Conservation (phyloP, 1,140 invertebrate genomes). For the Macrobrachium nipponense region DNA sequence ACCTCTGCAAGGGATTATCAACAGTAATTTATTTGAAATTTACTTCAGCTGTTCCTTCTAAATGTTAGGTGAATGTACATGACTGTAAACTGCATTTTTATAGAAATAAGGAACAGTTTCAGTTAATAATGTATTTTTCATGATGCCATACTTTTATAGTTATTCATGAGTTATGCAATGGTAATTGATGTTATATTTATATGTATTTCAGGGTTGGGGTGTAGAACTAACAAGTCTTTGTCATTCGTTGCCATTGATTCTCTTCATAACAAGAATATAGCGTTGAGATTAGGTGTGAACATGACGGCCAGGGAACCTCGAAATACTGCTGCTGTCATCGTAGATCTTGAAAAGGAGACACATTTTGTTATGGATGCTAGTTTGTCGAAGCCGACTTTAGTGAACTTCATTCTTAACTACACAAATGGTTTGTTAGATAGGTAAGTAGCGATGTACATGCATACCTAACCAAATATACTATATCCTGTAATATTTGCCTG, state of each 20-base stretch:
- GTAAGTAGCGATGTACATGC: neutral
- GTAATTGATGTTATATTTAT: no score
- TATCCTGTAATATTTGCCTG: neutral
- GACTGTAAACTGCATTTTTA: no score
- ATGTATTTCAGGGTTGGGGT: conserved; percentile 31
- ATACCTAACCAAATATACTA: neutral
- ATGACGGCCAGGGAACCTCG: conserved; percentile 28
- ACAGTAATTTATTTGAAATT: no score
- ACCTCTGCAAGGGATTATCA: no score
- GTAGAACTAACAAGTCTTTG: conserved; percentile 33
- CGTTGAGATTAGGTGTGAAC: conserved; percentile 35
- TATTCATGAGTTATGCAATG: no score
- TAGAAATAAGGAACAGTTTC: no score
- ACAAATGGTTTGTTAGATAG: conserved; percentile 35
- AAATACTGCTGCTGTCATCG: conserved; percentile 44
- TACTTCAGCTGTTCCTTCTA: no score
- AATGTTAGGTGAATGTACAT: no score
- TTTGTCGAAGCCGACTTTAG: conserved; percentile 40
- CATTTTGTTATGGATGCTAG: conserved; percentile 54
- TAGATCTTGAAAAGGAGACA: conserved; percentile 35
- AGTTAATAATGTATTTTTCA: no score
- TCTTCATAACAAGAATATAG: conserved; percentile 33
- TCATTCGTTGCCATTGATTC: conserved; percentile 49
- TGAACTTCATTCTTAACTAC: conserved; percentile 48
- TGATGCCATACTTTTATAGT: no score